These are phyloP conservation scores for Papilio aristodemus DNA, from an alignment of 1,140 invertebrate species.

Conservation along the genomic window DNA sequence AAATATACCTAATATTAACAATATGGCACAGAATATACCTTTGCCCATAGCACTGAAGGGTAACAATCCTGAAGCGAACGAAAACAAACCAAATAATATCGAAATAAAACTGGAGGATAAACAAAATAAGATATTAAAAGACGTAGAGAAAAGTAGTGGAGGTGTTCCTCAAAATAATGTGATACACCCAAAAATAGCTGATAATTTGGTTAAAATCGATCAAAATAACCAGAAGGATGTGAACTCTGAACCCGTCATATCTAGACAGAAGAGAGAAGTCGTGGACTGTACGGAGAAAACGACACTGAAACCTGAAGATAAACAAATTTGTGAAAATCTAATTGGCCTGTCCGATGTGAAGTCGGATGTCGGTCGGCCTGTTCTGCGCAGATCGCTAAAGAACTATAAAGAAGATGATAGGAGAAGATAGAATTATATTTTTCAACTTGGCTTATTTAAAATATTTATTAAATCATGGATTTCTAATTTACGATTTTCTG, in stretches of 20 bases:
- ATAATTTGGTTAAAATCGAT: constrained; percentile 28
- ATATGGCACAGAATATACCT: constrained; percentile 42
- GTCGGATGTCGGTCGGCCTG: constrained; percentile 51
- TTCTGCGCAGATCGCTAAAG: constrained; percentile 64
- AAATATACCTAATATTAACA: constrained; percentile 37
- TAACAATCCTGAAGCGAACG: constrained; percentile 35
- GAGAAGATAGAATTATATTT: constrained; percentile 35
- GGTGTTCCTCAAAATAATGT: constrained; percentile 13
- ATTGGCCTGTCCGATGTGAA: constrained; percentile 49
- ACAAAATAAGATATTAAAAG: constrained; percentile 26
- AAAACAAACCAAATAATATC: constrained; percentile 28
- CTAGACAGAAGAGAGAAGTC: constrained; percentile 67
- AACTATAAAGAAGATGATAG: constrained; percentile 50
- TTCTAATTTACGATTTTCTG: too few species aligned
- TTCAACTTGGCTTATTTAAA: too few species aligned
- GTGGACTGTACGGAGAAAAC: constrained; percentile 64
- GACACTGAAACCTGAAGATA: constrained; percentile 54
- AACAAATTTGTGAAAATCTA: constrained; percentile 63
- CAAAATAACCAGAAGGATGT: constrained; percentile 32
- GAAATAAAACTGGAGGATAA: constrained; percentile 32
- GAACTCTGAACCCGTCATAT: constrained; percentile 21
- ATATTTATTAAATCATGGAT: too few species aligned
- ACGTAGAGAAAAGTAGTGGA: constrained; percentile 19
- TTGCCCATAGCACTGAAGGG: constrained; percentile 47
- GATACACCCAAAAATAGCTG: constrained; percentile 11